Evolutionary conservation across 2,797 vertebrate species (phyloP).

Genomic region (Chelmon rostratus): DNA sequence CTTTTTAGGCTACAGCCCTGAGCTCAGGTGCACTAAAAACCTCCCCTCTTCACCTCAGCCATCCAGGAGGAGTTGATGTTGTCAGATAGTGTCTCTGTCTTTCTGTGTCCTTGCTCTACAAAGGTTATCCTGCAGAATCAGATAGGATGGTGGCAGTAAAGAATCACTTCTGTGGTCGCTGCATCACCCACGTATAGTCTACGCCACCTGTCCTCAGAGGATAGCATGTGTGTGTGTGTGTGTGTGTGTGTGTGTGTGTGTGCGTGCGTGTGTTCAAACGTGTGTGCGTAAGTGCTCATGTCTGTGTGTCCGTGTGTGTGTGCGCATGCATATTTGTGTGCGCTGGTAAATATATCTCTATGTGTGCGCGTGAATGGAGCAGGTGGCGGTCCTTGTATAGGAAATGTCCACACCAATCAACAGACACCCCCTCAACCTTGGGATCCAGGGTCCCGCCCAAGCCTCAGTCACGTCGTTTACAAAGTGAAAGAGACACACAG

Average conservation of each 20-base stretch:
- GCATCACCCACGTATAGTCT: slow-evolving; percentile 68
- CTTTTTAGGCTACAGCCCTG: slow-evolving; percentile 18
- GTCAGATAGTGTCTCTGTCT: slow-evolving; percentile 78
- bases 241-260: slow-evolving; percentile 19
- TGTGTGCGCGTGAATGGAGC: slow-evolving; percentile 62
- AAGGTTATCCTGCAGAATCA: slow-evolving; percentile 80
- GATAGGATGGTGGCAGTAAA: slow-evolving; percentile 76
- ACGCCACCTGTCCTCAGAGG: slow-evolving; percentile 77
- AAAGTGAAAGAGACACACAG: slow-evolving; percentile 84
- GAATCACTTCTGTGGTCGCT: slow-evolving; percentile 74
- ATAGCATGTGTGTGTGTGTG: slow-evolving; percentile 36
- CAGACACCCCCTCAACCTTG: slow-evolving; percentile 84
- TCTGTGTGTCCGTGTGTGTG: slow-evolving; percentile 20
- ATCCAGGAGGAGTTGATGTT: slow-evolving; percentile 72
- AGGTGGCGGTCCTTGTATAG: slow-evolving; percentile 79
- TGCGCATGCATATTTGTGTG: slow-evolving; percentile 19
- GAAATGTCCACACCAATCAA: slow-evolving; percentile 86
- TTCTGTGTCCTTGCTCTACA: slow-evolving; percentile 77
- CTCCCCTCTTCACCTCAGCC: slow-evolving; percentile 63
- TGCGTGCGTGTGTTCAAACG: background rate
- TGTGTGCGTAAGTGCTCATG: background rate
- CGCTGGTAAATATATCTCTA: slow-evolving; percentile 43
- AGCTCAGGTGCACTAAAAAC: slow-evolving; percentile 69
- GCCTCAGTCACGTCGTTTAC: slow-evolving; percentile 71
- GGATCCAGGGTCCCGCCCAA: slow-evolving; percentile 74